These are phyloP conservation scores for Paguma larvata DNA, from an alignment of 2,797 vertebrate species.

Conservation along the genomic window DNA sequence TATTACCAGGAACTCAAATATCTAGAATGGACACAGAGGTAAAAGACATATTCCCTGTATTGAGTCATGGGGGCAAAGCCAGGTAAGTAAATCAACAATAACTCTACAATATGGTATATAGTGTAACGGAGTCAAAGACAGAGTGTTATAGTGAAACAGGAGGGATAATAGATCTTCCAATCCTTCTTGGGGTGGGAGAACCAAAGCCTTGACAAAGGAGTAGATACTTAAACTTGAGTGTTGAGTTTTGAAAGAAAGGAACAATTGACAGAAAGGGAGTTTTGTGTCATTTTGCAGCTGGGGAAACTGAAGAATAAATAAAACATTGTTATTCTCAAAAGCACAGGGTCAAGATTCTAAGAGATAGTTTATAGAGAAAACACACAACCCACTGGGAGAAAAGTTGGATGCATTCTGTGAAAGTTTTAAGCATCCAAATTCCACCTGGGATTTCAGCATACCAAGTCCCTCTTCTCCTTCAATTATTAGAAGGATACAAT, in stretches of 20 bases:
- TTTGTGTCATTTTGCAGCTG: constrained; percentile 1
- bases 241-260: background rate
- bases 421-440: background rate
- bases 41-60: background rate
- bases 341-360: background rate
- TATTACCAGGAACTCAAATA: background rate
- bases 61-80: background rate
- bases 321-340: background rate
- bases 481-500: background rate
- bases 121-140: background rate
- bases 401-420: background rate
- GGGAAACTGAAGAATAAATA: constrained; percentile 7
- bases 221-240: background rate
- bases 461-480: background rate
- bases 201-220: constrained; percentile 9
- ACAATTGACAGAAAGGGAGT: background rate
- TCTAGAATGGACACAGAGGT: background rate
- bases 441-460: background rate
- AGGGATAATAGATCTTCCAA: background rate
- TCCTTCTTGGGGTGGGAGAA: background rate
- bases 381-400: background rate
- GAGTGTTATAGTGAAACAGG: background rate
- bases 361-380: background rate
- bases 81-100: background rate
- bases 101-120: background rate